Conservation (phyloP, 1,140 invertebrate species). For the Drosophila orosa region DNA sequence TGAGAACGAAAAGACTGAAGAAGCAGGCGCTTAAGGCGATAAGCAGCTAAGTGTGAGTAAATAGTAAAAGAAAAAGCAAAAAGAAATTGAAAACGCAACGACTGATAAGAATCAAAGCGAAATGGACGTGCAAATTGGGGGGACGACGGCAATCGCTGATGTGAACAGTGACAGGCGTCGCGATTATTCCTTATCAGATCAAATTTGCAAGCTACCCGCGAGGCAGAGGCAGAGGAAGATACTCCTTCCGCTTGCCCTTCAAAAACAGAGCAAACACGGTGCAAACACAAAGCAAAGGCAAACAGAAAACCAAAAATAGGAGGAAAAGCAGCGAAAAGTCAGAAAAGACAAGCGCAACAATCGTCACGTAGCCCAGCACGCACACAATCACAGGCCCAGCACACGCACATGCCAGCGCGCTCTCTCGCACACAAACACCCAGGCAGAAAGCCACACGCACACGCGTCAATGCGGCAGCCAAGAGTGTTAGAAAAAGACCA, state of each 20-base stretch:
- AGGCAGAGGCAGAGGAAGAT: slow-evolving; percentile 3
- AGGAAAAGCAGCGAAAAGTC: slow-evolving; percentile 49
- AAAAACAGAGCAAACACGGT: slow-evolving; percentile 28
- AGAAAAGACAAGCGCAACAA: slow-evolving; percentile 72
- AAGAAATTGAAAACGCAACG: slow-evolving; percentile 15
- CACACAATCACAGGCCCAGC: slow-evolving; percentile 16
- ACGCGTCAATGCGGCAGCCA: slow-evolving; percentile 40
- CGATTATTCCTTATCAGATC: slow-evolving; percentile 31
- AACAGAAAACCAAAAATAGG: slow-evolving; percentile 33
- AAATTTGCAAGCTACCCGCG: slow-evolving; percentile 15
- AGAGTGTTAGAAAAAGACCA: slow-evolving; percentile 30
- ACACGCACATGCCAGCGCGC: slow-evolving; percentile 21
- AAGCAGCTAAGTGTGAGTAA: slow-evolving; percentile 42
- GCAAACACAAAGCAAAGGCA: slow-evolving; percentile 31
- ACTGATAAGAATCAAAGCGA: slow-evolving; percentile 24
- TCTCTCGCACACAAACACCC: slow-evolving; percentile 21
- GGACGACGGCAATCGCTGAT: slow-evolving; percentile 12
- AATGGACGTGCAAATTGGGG: slow-evolving; percentile 22
- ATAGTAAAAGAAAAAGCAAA: slow-evolving; percentile 11
- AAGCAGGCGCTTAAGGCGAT: slow-evolving; percentile 35
- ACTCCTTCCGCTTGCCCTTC: slow-evolving; percentile 62
- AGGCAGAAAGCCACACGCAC: slow-evolving; percentile 18
- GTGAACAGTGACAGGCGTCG: slow-evolving; percentile 23
- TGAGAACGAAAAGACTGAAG: slow-evolving; percentile 5
- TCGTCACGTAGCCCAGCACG: slow-evolving; percentile 73